Conservation (phyloP, 2,113 vertebrate species). For the Poecile atricapillus region DNA sequence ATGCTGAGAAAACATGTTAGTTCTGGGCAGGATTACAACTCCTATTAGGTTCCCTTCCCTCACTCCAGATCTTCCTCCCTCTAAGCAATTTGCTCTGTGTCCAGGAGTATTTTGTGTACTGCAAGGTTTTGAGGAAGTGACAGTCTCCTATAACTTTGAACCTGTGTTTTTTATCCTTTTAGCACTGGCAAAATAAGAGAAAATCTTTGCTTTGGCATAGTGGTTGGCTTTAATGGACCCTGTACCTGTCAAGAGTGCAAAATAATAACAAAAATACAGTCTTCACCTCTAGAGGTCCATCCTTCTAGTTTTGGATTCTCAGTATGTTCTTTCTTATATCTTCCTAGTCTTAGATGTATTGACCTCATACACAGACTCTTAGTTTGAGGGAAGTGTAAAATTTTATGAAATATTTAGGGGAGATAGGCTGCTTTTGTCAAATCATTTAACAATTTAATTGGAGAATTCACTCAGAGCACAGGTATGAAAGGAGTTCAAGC, state of each 20-base stretch:
- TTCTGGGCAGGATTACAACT: not conserved
- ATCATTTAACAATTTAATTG: not conserved
- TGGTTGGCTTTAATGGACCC: not conserved
- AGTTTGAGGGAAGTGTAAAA: not conserved
- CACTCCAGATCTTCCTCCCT: not conserved
- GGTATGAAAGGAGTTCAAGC: not conserved
- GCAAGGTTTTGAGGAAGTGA: not conserved
- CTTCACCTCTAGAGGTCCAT: not conserved
- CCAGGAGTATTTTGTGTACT: not conserved
- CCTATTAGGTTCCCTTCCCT: not conserved
- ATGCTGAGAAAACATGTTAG: not conserved
- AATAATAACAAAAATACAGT: not conserved
- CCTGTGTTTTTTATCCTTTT: not conserved
- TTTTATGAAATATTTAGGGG: not conserved
- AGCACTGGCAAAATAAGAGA: not conserved
- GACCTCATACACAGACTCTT: not conserved
- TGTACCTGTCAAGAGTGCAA: not conserved
- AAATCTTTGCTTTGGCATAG: not conserved
- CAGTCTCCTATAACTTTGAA: not conserved
- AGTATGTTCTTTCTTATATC: not conserved
- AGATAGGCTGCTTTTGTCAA: not conserved
- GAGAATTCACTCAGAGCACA: not conserved
- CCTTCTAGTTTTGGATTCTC: not conserved
- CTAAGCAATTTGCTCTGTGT: not conserved
- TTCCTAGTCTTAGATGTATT: not conserved